A percentile compares a stretch with the other conserved stretches of the same genome.
Conservation (phyloP, 2,797 vertebrate genomes). For the Thripadectes ignobilis region DNA sequence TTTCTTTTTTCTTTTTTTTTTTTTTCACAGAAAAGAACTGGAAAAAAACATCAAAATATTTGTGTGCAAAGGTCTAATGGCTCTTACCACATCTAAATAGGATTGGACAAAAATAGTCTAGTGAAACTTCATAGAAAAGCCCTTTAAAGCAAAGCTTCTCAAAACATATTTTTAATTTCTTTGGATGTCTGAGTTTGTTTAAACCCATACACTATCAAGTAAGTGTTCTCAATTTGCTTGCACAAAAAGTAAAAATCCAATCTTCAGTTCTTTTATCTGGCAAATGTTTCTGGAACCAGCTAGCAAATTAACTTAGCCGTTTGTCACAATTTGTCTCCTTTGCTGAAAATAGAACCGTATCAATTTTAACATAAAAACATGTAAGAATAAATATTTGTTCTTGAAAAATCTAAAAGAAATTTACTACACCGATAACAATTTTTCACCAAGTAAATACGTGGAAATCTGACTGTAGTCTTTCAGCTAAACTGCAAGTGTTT, state of each 20-base stretch:
- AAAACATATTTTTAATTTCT: neutral
- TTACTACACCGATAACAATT: neutral
- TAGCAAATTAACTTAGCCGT: neutral
- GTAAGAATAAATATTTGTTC: conserved; percentile 25
- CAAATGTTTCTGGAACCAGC: neutral
- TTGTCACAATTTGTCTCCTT: neutral
- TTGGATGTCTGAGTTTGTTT: neutral
- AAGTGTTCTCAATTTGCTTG: neutral
- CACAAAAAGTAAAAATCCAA: neutral
- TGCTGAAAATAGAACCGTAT: neutral
- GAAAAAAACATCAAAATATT: neutral
- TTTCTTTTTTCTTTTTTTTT: neutral
- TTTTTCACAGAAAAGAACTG: neutral
- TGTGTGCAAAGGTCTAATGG: neutral
- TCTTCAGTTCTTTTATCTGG: neutral
- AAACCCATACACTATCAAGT: neutral
- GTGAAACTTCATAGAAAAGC: neutral
- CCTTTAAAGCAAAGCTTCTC: neutral
- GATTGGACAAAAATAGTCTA: neutral
- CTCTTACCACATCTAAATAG: neutral
- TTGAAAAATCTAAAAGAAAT: conserved; percentile 9
- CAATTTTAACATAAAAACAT: neutral
- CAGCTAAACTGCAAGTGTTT: neutral
- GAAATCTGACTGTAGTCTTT: neutral
- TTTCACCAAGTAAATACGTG: neutral